Evolutionary conservation across 2,888 invertebrate species (phyloP).

Genomic region (Sarcophaga variegata): DNA sequence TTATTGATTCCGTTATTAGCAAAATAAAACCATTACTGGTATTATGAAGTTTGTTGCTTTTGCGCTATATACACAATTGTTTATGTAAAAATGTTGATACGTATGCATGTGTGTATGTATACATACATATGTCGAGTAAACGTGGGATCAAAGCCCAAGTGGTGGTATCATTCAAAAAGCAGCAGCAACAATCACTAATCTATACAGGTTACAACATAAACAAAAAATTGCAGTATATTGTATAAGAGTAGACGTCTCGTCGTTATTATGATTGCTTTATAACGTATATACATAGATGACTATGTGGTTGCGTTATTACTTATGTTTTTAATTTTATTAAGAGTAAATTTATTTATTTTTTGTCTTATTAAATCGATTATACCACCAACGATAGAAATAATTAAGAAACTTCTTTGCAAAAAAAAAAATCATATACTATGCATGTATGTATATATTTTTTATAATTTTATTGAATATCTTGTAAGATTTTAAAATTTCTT

Average conservation of each 20-base stretch:
- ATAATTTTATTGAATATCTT: neutral
- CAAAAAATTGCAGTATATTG: conserved; percentile 61
- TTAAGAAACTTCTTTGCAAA: too few species aligned
- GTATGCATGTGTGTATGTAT: neutral
- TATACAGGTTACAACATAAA: conserved; percentile 67
- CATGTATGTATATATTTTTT: neutral
- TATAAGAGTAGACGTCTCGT: conserved; percentile 24
- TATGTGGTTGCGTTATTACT: neutral
- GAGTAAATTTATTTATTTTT: too few species aligned
- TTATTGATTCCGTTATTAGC: conserved; percentile 9
- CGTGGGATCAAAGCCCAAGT: conserved; percentile 41
- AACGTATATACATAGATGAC: neutral
- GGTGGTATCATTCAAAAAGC: conserved; percentile 42
- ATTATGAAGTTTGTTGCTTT: neutral
- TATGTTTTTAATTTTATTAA: neutral
- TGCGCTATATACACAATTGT: conserved; percentile 12
- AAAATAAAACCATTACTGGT: conserved; percentile 1
- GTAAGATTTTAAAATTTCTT: neutral
- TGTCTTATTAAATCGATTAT: too few species aligned
- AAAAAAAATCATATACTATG: too few species aligned
- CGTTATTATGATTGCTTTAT: neutral
- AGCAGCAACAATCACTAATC: conserved; percentile 51
- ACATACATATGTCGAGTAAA: neutral
- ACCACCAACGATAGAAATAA: too few species aligned
- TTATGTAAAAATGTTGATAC: neutral